Evolutionary conservation across 2,888 invertebrate species (phyloP), one percentile per base, ranked within the genome.

Genomic region (Pemphredon lugubris): DNA sequence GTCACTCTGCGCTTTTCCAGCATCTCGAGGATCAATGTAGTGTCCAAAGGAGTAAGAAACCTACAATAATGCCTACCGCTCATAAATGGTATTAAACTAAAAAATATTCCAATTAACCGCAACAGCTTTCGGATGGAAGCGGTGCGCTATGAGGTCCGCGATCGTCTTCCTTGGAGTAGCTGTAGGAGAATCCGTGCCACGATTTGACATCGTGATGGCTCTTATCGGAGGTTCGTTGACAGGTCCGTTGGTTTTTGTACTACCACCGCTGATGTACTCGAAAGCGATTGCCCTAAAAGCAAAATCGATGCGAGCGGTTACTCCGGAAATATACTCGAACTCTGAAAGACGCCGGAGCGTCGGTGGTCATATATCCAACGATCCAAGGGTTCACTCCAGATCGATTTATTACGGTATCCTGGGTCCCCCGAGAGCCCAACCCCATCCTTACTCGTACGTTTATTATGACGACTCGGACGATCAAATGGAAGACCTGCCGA

Each of bases 201-300:
- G 94, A 74, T 97, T 97, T 86, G 96, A 97, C 83, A 91, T 96
- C 16, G 94, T 97, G 9, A 95, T 97, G 94, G 94, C 96, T 1
- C 90, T 97, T 0, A 93, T 97, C 7, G 97, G 97, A 0, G 96
- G 96, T 2, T 94, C 96, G 0, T 91, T 97, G 2, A 95, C 95
- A 0, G 96, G 96, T 0, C 95, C 97, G 0, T 90, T 97, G 9
- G 94, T 96, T 82, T 97, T 97, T 78, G 92, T 97, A 66, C 92
- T 96, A 65, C 97, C 97, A 0, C 95, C 97, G 0, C 80, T 97
- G 40, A 93, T 97, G 84, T 97, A 96, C 87, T 90, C 94, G 0
- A 94, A 93, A 86, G 93, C 96, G 7, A 90, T 92, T 54, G 91
- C 91, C 51, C 90, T 94, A 79, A 83, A 83, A 57, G 50, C 26